Conservation (phyloP, 2,113 vertebrate genomes). For the Callopanchax toddi region DNA sequence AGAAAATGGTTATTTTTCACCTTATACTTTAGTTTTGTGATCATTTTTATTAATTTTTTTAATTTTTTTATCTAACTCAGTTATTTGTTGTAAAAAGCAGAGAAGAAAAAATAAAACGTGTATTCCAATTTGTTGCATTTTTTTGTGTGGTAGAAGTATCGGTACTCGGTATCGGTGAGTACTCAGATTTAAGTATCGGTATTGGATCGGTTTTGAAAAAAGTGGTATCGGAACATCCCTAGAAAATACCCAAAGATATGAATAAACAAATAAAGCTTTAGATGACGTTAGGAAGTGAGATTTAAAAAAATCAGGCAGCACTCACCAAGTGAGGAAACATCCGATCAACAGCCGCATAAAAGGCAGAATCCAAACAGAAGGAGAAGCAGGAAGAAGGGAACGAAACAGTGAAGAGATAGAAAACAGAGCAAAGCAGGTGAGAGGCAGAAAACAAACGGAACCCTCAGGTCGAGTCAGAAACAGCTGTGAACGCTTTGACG, state of each 20-base stretch:
- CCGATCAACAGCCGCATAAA: constrained; percentile 71
- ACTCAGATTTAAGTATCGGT: too few species aligned
- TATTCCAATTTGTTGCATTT: too few species aligned
- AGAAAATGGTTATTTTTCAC: too few species aligned
- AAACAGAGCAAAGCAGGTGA: constrained; percentile 24
- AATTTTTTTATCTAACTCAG: too few species aligned
- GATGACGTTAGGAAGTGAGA: neutral
- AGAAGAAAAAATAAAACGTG: too few species aligned
- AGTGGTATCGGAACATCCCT: too few species aligned
- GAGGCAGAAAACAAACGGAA: neutral
- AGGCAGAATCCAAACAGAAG: constrained; percentile 76
- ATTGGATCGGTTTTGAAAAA: too few species aligned
- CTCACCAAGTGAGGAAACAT: constrained; percentile 65
- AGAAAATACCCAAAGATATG: neutral
- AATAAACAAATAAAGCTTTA: neutral
- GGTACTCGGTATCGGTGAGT: too few species aligned
- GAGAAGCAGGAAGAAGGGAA: constrained; percentile 1
- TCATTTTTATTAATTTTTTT: too few species aligned
- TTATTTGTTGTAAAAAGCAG: too few species aligned
- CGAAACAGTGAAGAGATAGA: constrained; percentile 41
- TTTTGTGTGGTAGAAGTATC: too few species aligned
- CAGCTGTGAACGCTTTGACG: neutral
- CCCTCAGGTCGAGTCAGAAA: neutral
- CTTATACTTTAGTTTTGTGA: too few species aligned
- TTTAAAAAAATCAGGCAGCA: constrained; percentile 20